Conservation (phyloP, 2,113 vertebrate genomes). For the Gymnocephalus cernua region DNA sequence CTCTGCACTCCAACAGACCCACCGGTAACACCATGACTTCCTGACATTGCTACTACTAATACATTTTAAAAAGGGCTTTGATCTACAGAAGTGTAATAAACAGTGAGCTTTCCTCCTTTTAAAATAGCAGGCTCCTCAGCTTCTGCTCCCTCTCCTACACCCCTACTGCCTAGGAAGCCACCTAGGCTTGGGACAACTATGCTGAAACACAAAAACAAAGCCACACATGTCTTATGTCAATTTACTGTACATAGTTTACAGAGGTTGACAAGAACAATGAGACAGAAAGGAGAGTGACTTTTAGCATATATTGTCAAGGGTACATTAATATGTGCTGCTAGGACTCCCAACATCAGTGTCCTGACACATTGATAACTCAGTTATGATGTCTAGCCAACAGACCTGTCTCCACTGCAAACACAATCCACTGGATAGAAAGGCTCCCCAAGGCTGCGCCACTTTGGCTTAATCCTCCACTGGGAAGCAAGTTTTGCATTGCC, state of each 20-base stretch:
- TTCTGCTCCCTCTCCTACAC: slow-evolving; percentile 83
- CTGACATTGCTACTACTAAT: no score
- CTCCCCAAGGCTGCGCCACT: slow-evolving; percentile 90
- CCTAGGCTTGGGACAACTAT: slow-evolving; percentile 43
- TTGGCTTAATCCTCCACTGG: slow-evolving; percentile 84
- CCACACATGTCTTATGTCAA: neutral
- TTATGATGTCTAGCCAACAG: neutral
- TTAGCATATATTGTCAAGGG: neutral
- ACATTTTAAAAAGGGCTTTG: neutral
- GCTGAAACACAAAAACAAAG: slow-evolving; percentile 53
- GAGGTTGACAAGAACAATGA: neutral
- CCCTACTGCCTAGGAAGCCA: slow-evolving; percentile 67
- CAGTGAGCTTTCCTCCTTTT: slow-evolving; percentile 74
- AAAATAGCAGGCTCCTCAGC: slow-evolving; percentile 80
- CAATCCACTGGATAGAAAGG: slow-evolving; percentile 82
- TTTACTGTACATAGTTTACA: neutral
- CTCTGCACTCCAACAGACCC: neutral
- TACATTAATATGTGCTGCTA: neutral
- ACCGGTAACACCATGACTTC: neutral
- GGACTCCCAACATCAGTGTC: neutral
- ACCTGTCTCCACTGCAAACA: slow-evolving; percentile 84
- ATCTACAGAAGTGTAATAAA: neutral
- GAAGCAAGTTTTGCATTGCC: slow-evolving; percentile 72
- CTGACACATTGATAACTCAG: neutral
- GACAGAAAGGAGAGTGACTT: neutral